Base-by-base conservation (phyloP, 2,888 invertebrate species). In the Drosophila subsilvestris region DNA sequence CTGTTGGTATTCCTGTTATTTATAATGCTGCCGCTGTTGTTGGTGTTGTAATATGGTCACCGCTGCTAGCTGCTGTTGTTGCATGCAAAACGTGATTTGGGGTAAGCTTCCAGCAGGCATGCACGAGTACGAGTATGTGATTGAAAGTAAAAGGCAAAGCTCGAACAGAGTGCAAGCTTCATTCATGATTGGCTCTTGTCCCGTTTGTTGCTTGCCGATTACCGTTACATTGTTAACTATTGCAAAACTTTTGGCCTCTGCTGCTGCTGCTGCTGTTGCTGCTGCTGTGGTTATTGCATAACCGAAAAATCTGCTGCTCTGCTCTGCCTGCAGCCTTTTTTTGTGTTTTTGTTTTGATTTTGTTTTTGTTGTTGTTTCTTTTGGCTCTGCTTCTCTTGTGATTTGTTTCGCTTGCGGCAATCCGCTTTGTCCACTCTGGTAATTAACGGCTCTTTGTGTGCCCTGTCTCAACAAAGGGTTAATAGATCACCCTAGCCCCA, bases 101-200 rank as follows among this genome's bases (percentile, higher is more conserved):
- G 61, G 60, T 51, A 48, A 18, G 29, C 22, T 43, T 9, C 17
- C 25, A 18, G 27, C 48, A 60, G 67, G 71, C 69, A 67, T 82
- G 70, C 78, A 73, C 27, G 29, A 56, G 47, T 75, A 73, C 27
- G 29, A 56, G 47, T 75, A 80, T 89, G 76, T 80, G 89, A 89
- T 87, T 86, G 90, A 90, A 90, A 90, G 90, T 89, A 87, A 89
- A 90, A 90, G 86, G 80, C 77, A 85, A 83, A 85, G 82, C 85
- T 85, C 76, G 76, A 75, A 69, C 82, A 69, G 73, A 57, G 49
- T 70, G 56, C 81, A 86, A 83, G 87, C 86, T 86, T 84, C 85
- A 87, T 83, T 83, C 85, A 86, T 81, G 75, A 81, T 81, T 81
- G 85, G 57, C 17, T 17, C 18, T 17, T 44, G 18, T 66, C 67